A percentile compares a stretch with the other conserved stretches of the same genome.
These are phyloP conservation scores for Cettia cetti DNA, from an alignment of 2,113 vertebrate species.

Conservation along the genomic window DNA sequence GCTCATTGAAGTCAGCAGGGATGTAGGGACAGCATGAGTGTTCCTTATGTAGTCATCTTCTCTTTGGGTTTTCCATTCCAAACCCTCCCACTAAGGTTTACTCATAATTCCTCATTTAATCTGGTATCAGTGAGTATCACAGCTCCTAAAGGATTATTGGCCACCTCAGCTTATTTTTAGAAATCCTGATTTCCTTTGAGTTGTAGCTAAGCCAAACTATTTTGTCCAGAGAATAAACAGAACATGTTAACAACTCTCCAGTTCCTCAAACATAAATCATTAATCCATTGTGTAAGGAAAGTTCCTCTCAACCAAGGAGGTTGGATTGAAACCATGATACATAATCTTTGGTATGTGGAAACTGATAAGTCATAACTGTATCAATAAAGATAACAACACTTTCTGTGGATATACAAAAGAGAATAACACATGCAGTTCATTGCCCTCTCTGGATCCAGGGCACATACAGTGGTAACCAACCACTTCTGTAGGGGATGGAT, in stretches of 20 bases:
- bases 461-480: background rate
- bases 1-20: background rate
- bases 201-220: background rate
- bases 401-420: background rate
- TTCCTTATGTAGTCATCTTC: background rate
- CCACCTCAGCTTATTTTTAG: background rate
- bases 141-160: background rate
- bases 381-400: slow-evolving; percentile 20
- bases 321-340: slow-evolving; percentile 11
- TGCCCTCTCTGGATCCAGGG: background rate
- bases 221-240: slow-evolving; percentile 20
- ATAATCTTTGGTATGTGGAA: slow-evolving; percentile 32
- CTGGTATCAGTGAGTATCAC: background rate
- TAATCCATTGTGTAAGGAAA: slow-evolving; percentile 1
- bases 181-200: background rate
- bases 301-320: background rate
- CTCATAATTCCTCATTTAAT: slow-evolving; percentile 1
- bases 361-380: slow-evolving; percentile 10
- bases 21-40: background rate
- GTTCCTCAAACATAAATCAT: background rate
- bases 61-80: background rate
- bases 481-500: background rate
- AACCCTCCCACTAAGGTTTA: background rate
- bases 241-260: background rate
- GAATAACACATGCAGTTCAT: background rate